Evolutionary conservation across 2,797 vertebrate genomes (phyloP), one percentile per base, ranked within the genome.

Genomic region (Hemibagrus guttatus): DNA sequence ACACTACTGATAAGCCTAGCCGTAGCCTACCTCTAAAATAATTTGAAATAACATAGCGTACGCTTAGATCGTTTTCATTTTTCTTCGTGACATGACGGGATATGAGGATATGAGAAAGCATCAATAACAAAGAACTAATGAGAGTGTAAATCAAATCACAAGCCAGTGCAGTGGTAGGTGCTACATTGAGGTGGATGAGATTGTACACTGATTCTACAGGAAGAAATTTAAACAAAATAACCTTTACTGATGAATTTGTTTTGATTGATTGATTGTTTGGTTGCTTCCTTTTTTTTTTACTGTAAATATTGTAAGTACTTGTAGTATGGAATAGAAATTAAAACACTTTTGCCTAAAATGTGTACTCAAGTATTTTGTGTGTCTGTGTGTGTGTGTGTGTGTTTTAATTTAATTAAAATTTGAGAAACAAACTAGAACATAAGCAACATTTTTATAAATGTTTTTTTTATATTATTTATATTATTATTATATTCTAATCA

Each of bases 301-400:
- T 95, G 93, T 95, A 95, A 90, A 94, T 95, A 94, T 87, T 94
- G 88, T 91, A 92, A 91, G 90, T 92, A 90, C 89, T 91, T 90
- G 87, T 92, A 94, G 93, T 78, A 90, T 93, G 92, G 90, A 90
- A 92, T 92, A 88, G 92, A 88, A 92, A 91, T 92, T 89, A 91
- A 91, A 90, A 90, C 56, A 88, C 82, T 91, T 88, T 91, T 91
- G 88, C 90, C 88, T 86, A 90, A 89, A 88, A 59, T 26, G 5
- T 63, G 74, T 61, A 14, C 16, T 56, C 17, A 11, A 0, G 12
- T 26, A 49, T 11, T 59, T 4, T 78, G 14, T 56, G 14, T 56
- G 26, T 54, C 4, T 56, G n/a, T 56, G n/a, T 78, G 75, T 78
- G 28, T 56, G 49, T 76, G 52, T 79, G 75, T 58, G 16, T 58